phyloP scores from a whole-genome alignment of 2,113 vertebrate genomes.

The Epinephelus cyanopodus region DNA sequence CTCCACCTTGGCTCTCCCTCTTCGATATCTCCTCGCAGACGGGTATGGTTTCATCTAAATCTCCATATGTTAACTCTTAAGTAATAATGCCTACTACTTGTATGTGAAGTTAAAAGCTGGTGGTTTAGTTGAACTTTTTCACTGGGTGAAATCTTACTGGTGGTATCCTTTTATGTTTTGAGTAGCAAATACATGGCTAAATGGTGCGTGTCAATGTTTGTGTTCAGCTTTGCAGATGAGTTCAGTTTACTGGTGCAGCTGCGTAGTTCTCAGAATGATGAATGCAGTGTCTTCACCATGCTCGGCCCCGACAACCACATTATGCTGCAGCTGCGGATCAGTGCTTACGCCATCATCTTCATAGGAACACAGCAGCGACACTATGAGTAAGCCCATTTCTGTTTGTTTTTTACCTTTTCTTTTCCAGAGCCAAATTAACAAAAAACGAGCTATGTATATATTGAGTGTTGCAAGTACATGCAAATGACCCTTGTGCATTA shows the following conservation, averaged over 20 bases:
- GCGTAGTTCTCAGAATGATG: conserved; percentile 83
- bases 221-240: conserved; percentile 87
- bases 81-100: neutral
- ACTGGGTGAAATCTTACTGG: neutral
- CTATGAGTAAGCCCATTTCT: conserved; percentile 87
- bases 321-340: conserved; percentile 89
- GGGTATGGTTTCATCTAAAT: conserved; percentile 75
- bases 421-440: neutral
- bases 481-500: conserved; percentile 17
- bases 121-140: neutral
- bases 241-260: conserved; percentile 89
- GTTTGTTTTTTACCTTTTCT: neutral
- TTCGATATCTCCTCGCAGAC: conserved; percentile 83
- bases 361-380: conserved; percentile 87
- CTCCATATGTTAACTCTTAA: neutral
- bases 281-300: conserved; percentile 87
- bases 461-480: neutral
- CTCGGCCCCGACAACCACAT: conserved; percentile 82
- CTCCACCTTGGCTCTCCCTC: conserved; percentile 86
- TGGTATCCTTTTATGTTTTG: neutral
- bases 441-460: neutral
- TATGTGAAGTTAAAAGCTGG: neutral
- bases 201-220: conserved; percentile 4
- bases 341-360: conserved; percentile 81
- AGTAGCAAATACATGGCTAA: neutral